These are phyloP conservation scores for Malurus leucopterus DNA, from an alignment of 2,797 vertebrate genomes.

Conservation along the genomic window DNA sequence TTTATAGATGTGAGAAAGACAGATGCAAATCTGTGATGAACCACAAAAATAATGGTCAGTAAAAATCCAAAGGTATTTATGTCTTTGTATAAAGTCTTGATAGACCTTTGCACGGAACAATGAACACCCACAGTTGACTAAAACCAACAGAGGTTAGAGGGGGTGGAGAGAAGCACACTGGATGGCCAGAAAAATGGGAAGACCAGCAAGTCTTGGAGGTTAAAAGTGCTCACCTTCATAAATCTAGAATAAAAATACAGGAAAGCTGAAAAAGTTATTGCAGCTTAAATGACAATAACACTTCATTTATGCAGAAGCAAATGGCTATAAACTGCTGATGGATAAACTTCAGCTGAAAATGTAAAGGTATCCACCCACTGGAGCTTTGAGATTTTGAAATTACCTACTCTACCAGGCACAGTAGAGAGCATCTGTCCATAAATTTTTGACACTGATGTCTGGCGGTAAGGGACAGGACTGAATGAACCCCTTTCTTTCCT, in stretches of 20 bases:
- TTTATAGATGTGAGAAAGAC: background rate
- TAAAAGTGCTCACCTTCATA: background rate
- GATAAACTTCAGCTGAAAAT: slow-evolving; percentile 8
- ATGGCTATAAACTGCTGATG: background rate
- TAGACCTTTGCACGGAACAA: background rate
- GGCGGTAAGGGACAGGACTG: background rate
- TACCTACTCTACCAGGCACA: background rate
- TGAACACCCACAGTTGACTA: background rate
- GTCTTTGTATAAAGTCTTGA: background rate
- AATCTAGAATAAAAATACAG: background rate
- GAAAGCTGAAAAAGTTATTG: background rate
- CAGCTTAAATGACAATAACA: background rate
- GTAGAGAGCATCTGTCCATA: slow-evolving; percentile 40
- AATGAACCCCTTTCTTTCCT: slow-evolving; percentile 35
- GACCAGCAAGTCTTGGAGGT: background rate
- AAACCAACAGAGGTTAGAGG: background rate
- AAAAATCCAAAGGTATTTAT: background rate
- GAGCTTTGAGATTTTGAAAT: slow-evolving; percentile 1
- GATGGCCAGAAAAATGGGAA: background rate
- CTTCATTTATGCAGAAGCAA: background rate
- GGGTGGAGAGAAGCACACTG: background rate
- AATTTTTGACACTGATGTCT: slow-evolving; percentile 8
- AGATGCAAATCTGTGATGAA: background rate
- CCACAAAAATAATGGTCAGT: background rate
- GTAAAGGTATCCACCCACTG: background rate